Base-by-base conservation (phyloP, 1,140 invertebrate species). In the Atta texana region DNA sequence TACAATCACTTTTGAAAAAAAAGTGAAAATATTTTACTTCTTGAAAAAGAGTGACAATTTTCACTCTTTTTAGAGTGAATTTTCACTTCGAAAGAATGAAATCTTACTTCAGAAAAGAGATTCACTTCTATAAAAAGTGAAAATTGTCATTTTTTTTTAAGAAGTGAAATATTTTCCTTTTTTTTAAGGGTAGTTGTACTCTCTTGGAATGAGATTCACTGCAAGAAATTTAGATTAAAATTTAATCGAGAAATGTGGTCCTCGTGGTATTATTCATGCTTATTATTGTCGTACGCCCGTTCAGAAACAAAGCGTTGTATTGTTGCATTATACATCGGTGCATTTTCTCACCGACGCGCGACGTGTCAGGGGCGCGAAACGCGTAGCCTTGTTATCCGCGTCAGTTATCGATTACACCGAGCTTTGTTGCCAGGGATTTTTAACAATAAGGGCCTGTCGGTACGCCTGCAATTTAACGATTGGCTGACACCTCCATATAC, bases 341-440 rank as follows among this genome's bases (percentile, higher is more conserved):
- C 39, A 71, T 63, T 61, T 82, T 86, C 77, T 53, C 68, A 14
- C 12, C 55, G 64, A 82, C 76, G 72, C 49, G n/a, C 61, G 64
- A 66, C 59, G 34, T 51, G 44, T 53, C 57, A 51, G 59, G 72
- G 59, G 44, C n/a, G 72, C 21, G 59, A 80, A 81, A 81, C 55
- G 55, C 28, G 49, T 55, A 39, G 64, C 78, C 77, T 87, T 63
- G 85, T 87, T 87, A 61, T 82, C 34, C 68, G 57, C 39, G 16
- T 39, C 51, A 28, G 63, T 82, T 87, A 87, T 87, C 85, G 85
- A 87, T 87, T 81, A 82, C 55, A 31, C 44, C 49, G 39, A 18
- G 77, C 85, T 87, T 84, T 87, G 85, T 87, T 87, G 78, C 66
- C 66, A 84, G 55, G 63, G 49, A 87, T 87, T 87, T 87, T 87